Conservation (phyloP, 2,113 vertebrate species). For the Pluvianellus socialis region DNA sequence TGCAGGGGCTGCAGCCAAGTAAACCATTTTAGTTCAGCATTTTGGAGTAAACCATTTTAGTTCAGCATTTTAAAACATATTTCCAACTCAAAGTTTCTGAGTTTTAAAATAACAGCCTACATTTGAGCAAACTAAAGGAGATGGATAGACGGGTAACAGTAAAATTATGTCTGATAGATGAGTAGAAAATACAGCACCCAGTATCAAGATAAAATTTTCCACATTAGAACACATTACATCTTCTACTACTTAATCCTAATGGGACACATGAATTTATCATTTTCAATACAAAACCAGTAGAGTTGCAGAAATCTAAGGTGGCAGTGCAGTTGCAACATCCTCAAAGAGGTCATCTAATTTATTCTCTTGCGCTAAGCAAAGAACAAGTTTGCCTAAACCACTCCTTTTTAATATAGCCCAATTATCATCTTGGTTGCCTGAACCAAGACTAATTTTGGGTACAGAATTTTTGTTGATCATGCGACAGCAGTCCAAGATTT, state of each 20-base stretch:
- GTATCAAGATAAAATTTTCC: neutral
- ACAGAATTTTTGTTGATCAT: neutral
- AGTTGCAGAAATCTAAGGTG: neutral
- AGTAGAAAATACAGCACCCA: neutral
- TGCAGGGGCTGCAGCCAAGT: neutral
- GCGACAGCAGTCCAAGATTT: neutral
- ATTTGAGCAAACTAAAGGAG: neutral
- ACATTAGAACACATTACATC: neutral
- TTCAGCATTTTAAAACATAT: neutral
- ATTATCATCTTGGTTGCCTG: neutral
- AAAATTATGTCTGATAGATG: neutral
- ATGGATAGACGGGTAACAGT: neutral
- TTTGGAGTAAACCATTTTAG: neutral
- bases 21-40: slow-evolving; percentile 5
- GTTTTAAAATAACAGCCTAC: neutral
- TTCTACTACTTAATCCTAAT: neutral
- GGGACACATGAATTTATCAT: neutral
- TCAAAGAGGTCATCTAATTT: neutral
- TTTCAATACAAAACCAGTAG: neutral
- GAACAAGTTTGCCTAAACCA: neutral
- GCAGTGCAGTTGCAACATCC: neutral
- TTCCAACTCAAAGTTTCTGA: neutral
- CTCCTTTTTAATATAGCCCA: neutral
- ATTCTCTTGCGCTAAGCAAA: neutral
- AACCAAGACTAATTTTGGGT: neutral